phyloP scores from a whole-genome alignment of 35 echinoderm and acorn worm genomes.

The Apostichopus californicus region DNA sequence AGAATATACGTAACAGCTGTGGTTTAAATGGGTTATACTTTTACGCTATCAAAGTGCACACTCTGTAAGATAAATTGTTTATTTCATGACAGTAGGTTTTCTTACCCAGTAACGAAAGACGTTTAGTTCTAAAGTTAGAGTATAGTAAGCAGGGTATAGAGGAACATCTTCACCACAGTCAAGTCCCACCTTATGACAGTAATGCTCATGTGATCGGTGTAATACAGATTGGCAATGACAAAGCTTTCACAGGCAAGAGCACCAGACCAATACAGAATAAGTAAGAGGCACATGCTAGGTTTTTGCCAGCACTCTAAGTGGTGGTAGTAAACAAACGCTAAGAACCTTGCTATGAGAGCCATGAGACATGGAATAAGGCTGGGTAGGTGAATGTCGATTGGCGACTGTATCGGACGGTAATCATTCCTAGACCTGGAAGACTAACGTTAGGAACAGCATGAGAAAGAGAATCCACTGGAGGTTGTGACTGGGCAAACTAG shows the following conservation, averaged over 20 bases:
- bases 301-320: conserved; percentile 77
- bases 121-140: conserved; percentile 44
- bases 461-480: conserved; percentile 65
- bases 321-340: conserved; percentile 71
- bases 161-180: conserved; percentile 47
- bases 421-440: conserved; percentile 65
- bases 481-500: conserved; percentile 70
- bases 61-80: background rate
- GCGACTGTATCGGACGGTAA: conserved; percentile 65
- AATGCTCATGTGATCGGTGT: conserved; percentile 21
- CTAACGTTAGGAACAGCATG: conserved; percentile 39
- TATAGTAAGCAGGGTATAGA: conserved; percentile 62
- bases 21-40: too few species aligned
- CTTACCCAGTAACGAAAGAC: conserved; percentile 65
- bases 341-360: conserved; percentile 37
- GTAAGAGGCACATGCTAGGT: conserved; percentile 57
- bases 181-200: conserved; percentile 69
- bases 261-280: conserved; percentile 73
- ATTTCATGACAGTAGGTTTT: background rate
- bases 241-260: conserved; percentile 58
- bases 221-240: conserved; percentile 58
- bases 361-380: conserved; percentile 44
- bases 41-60: too few species aligned
- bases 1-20: too few species aligned
- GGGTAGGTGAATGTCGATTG: background rate